Evolutionary conservation across 2,113 vertebrate species (phyloP), one percentile per base, ranked within the genome.

Genomic region (Trochalopteron elliotii): DNA sequence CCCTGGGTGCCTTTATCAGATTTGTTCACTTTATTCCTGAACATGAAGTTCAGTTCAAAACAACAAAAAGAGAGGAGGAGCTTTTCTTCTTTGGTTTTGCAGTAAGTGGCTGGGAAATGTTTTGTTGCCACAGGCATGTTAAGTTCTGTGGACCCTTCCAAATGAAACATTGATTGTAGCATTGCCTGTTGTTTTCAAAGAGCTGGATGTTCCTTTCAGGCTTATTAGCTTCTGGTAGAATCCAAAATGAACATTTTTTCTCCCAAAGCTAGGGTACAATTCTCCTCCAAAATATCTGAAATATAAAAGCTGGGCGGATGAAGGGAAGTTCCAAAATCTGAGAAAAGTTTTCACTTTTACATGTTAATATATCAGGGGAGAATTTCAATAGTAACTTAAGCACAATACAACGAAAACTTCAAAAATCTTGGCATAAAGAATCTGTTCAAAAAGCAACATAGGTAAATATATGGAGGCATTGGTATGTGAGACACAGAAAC

Each of bases 21-120:
- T 91, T 68, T 87, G 67, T 55, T 91, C 45, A 16, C 37, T 91
- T 89, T 94, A 63, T 76, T 85, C 30, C 84, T 72, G 67, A 87
- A 79, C 89, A 77, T 18, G 10, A 83, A 80, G 94, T 91, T 95
- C 87, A 65, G 37, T 61, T 91, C 37, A 89, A 76, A 95, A 55
- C 45, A 93, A 68, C 42, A 75, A 35, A 76, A 80, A 65, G 22
- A 57, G 31, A 64, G 40, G 31, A 71, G 15, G 61, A 76, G 16
- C 8, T 91, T 87, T 92, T 82, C 40, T 89, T 67, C 52, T 71
- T 65, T 13, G 9, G 8, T 76, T 96, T 80, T 87, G 18, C 30
- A 52, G n/a, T 44, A 71, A 91, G 56, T 50, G 55, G 28, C 50
- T 92, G 50, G 23, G 47, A 93, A 88, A 78, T 42, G 10, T 74